Evolutionary conservation across 2,888 invertebrate genomes (phyloP), one percentile per base, ranked within the genome.

Genomic region (Machimus rusticus): DNA sequence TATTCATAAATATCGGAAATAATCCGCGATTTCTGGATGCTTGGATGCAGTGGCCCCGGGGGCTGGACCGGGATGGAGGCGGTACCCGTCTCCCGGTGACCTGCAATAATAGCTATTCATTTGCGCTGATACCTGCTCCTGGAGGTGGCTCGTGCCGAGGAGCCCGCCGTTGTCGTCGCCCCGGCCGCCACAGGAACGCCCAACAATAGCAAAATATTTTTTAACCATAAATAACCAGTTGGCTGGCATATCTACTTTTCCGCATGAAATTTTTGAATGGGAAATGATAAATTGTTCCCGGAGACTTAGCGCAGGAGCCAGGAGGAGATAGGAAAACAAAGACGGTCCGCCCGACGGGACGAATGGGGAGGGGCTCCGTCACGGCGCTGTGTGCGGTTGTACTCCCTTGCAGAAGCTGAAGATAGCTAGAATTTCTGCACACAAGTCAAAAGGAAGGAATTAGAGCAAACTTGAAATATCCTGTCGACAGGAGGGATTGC

Each of bases 271-370:
- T 84, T 87, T 86, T 82, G 88, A 88, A 86, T 88, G 78, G 88
- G 86, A 88, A 86, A 86, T 86, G 86, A 88, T 88, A 88, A 88
- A 88, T 88, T 86, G 86, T 88, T 86, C 74, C 57, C 82, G 66
- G 79, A 86, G 82, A 82, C 86, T 88, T 86, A 82, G 43, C 23
- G 39, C 66, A 34, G 76, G 51, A 86, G 66, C 66, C 66, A 88
- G 46, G 81, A 34, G 34, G 31, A 31, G 55, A 81, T 55, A 51
- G 51, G 31, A 46, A 81, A 57, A 82, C 55, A 34, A 28, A 51
- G 81, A 55, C 31, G 19, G n/a, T 8, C 57, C 8, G 57, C 57
- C 23, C 19, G 66, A 2, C 28, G 4, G 66, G 66, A 66, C 66
- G 66, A 19, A 1, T 66, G 23, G 23, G 23, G 19, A 19, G 66